phyloP scores from a whole-genome alignment of 2,113 vertebrate species.

The Scomber scombrus region DNA sequence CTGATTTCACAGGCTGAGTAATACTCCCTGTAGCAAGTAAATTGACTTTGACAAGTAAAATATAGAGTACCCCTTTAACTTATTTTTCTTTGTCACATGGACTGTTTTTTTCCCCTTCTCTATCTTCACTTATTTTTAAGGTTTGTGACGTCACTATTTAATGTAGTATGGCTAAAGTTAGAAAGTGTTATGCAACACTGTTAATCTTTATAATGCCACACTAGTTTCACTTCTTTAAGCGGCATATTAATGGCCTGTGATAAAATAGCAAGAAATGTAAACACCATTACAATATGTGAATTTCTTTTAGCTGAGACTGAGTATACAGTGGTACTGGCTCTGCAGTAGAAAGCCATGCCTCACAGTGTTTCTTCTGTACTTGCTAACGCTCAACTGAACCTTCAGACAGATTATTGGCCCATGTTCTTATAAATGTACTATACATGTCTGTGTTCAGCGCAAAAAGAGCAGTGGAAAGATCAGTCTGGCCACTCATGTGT shows the following conservation, averaged over 20 bases:
- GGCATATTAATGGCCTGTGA: conserved; percentile 5
- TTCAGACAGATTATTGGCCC: conserved; percentile 55
- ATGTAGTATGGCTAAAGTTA: conserved; percentile 9
- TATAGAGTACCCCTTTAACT: background rate
- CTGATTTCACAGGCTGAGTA: no score
- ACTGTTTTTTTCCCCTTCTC: background rate
- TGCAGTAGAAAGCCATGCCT: conserved; percentile 42
- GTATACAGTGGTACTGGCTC: conserved; percentile 10
- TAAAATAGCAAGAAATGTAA: conserved; percentile 28
- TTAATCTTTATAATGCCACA: conserved; percentile 60
- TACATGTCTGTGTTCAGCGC: conserved; percentile 65
- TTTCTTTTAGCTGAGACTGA: conserved; percentile 18
- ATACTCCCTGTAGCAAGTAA: background rate
- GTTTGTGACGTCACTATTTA: conserved; percentile 14
- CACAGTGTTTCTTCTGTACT: conserved; percentile 22
- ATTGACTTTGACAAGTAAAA: conserved; percentile 5
- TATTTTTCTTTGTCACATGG: conserved; percentile 3
- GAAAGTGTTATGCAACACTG: conserved; percentile 32
- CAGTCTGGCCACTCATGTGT: conserved; percentile 73
- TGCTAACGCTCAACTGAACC: conserved; percentile 59
- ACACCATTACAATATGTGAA: background rate
- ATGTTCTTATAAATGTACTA: conserved; percentile 75
- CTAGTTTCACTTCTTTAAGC: conserved; percentile 39
- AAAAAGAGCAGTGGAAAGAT: conserved; percentile 71
- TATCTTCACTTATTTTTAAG: conserved; percentile 11